Conservation (phyloP, 2,113 vertebrate genomes). For the Nanorana parkeri region DNA sequence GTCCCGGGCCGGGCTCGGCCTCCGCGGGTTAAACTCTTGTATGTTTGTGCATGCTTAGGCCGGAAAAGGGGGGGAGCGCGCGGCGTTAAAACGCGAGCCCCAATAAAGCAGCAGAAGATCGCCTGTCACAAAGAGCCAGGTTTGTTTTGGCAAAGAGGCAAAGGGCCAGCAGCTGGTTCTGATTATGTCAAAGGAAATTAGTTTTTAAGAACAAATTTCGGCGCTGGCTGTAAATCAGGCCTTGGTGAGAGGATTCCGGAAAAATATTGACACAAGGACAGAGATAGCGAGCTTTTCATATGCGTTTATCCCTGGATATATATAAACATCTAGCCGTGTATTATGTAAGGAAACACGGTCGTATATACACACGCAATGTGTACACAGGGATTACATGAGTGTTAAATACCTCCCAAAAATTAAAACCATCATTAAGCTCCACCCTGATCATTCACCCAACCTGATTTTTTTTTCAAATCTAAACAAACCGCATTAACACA, state of each 20-base stretch:
- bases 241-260: conserved; percentile 21
- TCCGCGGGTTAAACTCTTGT: conserved; percentile 40
- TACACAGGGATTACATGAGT: no score
- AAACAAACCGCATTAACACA: no score
- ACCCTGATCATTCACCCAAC: no score
- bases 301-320: conserved; percentile 27
- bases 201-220: conserved; percentile 58
- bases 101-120: conserved; percentile 47
- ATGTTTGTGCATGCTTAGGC: conserved; percentile 35
- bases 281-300: conserved; percentile 24
- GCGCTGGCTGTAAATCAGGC: conserved; percentile 50
- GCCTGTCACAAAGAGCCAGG: conserved; percentile 44
- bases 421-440: no score
- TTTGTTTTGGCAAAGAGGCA: conserved; percentile 52
- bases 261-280: conserved; percentile 55
- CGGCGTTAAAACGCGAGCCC: conserved; percentile 47
- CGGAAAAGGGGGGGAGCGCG: conserved; percentile 24
- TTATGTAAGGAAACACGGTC: conserved; percentile 8
- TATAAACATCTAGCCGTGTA: conserved; percentile 28
- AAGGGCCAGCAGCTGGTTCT: conserved; percentile 41
- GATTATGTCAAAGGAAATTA: conserved; percentile 58
- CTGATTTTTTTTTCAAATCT: no score
- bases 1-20: not conserved
- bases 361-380: not conserved
- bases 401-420: no score